Evolutionary conservation across 2,113 vertebrate species (phyloP), one percentile per base, ranked within the genome.

Genomic region (Leiothrix lutea): DNA sequence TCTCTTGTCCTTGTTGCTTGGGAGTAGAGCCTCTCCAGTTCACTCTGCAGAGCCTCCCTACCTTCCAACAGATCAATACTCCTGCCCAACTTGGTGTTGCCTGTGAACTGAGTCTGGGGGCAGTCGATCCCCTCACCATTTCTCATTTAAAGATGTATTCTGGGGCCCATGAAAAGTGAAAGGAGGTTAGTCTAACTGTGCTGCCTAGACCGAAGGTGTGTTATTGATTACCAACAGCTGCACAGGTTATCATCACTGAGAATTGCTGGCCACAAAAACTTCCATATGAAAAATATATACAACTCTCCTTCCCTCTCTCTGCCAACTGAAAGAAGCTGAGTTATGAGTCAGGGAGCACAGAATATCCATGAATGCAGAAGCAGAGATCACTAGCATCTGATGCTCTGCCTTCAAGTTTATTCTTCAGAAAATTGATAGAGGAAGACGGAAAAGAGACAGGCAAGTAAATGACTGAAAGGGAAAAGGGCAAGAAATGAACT

Each of bases 171-270:
- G 33, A 51, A 65, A 90, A 82, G 73, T 48, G 86, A 90, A 92
- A 84, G 73, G 57, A 73, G 65, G 58, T 81, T 75, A 91, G 47
- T 58, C 20, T 75, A 72, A 60, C 65, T 60, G 33, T 75, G 58
- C 45, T 93, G 58, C 83, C 45, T 47, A 50, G 56, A 62, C 22
- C 71, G 79, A 81, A 74, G 67, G 80, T 75, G 26, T 69, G 47
- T 74, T 97, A 90, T 88, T 91, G 89, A 86, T 94, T 90, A 51
- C 56, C 44, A 95, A 81, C 51, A 92, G 75, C 38, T 91, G 73
- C 72, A 88, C 22, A 65, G 73, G 65, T 86, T 94, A 69, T 78
- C 71, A 58, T 50, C 20, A 60, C 70, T 72, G 60, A 95, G 86
- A 90, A 90, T 50, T 90, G 78, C 72, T 42, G 65, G 57, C 70